These are phyloP conservation scores for Cheilosia pagana DNA, from an alignment of 2,888 invertebrate species.

Conservation along the genomic window DNA sequence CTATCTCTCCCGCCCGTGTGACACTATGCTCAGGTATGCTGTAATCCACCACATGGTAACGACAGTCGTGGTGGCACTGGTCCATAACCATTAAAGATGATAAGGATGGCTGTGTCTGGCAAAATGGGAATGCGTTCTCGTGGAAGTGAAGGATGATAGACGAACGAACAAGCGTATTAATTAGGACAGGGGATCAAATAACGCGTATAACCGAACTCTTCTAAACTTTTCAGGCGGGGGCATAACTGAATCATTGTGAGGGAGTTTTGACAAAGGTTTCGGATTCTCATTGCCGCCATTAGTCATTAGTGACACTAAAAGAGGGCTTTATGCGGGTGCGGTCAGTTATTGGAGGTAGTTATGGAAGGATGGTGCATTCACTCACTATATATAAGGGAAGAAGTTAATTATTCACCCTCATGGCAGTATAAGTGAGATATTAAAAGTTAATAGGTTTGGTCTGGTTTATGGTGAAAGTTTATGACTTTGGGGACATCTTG, in stretches of 20 bases:
- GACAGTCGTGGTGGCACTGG: slow-evolving; percentile 27
- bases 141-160: slow-evolving; percentile 14
- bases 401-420: slow-evolving; percentile 26
- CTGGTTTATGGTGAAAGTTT: slow-evolving; percentile 12
- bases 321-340: slow-evolving; percentile 9
- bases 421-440: slow-evolving; percentile 28
- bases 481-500: slow-evolving; percentile 14
- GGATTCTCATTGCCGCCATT: background rate
- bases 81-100: slow-evolving; percentile 10
- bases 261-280: background rate
- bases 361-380: slow-evolving; percentile 1
- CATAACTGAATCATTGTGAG: background rate
- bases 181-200: slow-evolving; percentile 33
- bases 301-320: background rate
- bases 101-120: slow-evolving; percentile 11
- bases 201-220: slow-evolving; percentile 22
- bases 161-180: slow-evolving; percentile 29
- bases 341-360: slow-evolving; percentile 33
- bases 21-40: slow-evolving; percentile 31
- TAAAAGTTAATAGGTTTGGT: slow-evolving; percentile 26
- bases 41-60: slow-evolving; percentile 35
- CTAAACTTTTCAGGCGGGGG: slow-evolving; percentile 23
- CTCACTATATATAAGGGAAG: background rate
- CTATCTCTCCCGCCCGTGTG: slow-evolving; percentile 36
- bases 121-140: slow-evolving; percentile 10